Evolutionary conservation across 2,797 vertebrate genomes (phyloP), one percentile per base, ranked within the genome.

Genomic region (Cyclopterus lumpus): DNA sequence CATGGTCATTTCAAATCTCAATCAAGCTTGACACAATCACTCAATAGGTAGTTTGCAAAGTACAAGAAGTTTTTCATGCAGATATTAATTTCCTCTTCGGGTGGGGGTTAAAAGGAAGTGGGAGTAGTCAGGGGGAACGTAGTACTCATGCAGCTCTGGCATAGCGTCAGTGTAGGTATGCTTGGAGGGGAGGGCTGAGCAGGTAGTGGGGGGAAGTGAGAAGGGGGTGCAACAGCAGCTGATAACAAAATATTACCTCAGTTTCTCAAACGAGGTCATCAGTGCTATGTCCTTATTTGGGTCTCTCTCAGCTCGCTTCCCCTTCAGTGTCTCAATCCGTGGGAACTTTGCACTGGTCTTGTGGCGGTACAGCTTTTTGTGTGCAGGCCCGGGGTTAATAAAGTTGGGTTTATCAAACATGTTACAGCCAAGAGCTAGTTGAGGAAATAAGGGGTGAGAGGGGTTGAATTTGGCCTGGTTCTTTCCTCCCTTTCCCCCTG

Each of bases 361-460:
- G 93, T 99, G 98, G 89, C 98, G 97, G 92, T 99, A 99, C 89
- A 99, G 95, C 95, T 99, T 99, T 97, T 99, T 99, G 96, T 99
- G 98, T 71, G 97, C 97, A 26, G 97, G 98, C 93, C 97, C 96
- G 77, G 97, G 97, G 95, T 96, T 97, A 93, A 96, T 97, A 93
- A 97, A 95, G 93, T 96, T 97, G 94, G 96, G 96, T 95, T 99
- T 99, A 92, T 99, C 97, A 92, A 97, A 97, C 96, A 99, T 96
- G 83, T 95, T 93, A 88, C 96, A 98, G 68, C 95, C 96, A 58
- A 96, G 87, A n/a, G 96, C 93, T 63, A 96, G 95, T 81, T 96
- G 96, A 86, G 96, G 96, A 88, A 92, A 96, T 48, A 95, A 88
- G 8, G 96, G 94, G 76, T 97, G 96, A 54, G 96, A 92, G 60